Base-by-base conservation (phyloP, 2,888 invertebrate genomes). In the Agriopis leucophaearia region DNA sequence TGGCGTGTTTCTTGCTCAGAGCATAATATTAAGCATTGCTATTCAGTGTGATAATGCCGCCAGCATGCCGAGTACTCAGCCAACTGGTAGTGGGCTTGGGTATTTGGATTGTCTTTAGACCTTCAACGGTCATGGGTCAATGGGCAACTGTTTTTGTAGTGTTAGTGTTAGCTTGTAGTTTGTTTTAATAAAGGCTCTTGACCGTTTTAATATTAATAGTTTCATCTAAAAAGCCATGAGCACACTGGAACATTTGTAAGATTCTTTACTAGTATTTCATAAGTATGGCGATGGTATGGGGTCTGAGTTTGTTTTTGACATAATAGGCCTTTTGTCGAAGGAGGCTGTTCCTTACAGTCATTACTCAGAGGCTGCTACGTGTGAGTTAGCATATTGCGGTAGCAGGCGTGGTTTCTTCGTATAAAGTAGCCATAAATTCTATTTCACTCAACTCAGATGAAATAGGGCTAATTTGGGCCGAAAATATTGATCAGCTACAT, bases 251-350 rank as follows among this genome's bases (percentile, higher is more conserved):
- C 9, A 40, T 56, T 55, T 36, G 35, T 38, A 44, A 62, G 62
- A 16, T 67, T 42, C 44, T 50, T 36, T 59, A 68, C 68, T 68
- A 50, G 13, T 47, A 7, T 60, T 50, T 15, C 8, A 42, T 15
- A 60, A 15, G 50, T 60, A 64, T 48, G 55, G 40, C 18, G 55
- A 42, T 27, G 42, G 55, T 8, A 50, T 38, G 38, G 45, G 54
- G 48, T 63, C 74, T 78, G 84, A 81, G 88, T 86, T 90, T 90
- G 90, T 90, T 90, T 89, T 88, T 89, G 90, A 90, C 89, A 88
- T 88, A 88, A 91, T 89, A 87, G 89, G 84, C 84, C 81, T 86
- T 88, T 86, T 87, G 85, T 88, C 83, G 87, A 85, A 83, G 81
- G 77, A 80, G 85, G 82, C 82, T 80, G 84, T 78, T 85, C 81